A percentile compares a stretch with the other conserved stretches of the same genome.
Conservation (phyloP, 1,140 invertebrate species). For the Pectinophora gossypiella region DNA sequence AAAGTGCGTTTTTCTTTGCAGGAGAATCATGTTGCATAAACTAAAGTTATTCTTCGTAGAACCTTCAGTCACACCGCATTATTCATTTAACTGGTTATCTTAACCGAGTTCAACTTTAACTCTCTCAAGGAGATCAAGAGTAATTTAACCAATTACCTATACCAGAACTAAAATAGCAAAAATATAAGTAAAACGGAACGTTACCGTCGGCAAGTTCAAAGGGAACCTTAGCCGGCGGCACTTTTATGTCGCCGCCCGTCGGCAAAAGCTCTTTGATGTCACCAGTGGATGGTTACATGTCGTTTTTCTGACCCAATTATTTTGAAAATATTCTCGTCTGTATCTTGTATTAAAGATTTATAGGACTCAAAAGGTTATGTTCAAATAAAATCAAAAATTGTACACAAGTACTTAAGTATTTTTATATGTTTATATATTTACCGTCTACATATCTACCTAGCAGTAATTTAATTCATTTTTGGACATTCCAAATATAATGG, state of each 20-base stretch:
- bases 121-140: background rate
- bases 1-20: too few relatives aligned
- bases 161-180: background rate
- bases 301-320: constrained; percentile 46
- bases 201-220: constrained; percentile 48
- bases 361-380: too few relatives aligned
- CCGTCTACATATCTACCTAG: too few relatives aligned
- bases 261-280: constrained; percentile 45
- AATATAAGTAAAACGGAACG: background rate
- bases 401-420: too few relatives aligned
- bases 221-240: constrained; percentile 31
- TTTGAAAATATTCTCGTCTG: constrained; percentile 9
- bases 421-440: too few relatives aligned
- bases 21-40: too few relatives aligned
- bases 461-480: too few relatives aligned
- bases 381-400: too few relatives aligned
- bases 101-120: background rate
- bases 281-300: constrained; percentile 22
- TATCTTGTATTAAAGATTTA: too few relatives aligned
- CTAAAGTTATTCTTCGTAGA: background rate
- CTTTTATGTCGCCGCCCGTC: constrained; percentile 51
- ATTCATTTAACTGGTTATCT: background rate
- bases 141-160: background rate
- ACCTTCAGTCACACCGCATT: background rate
- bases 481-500: too few relatives aligned